Evolutionary conservation across 2,113 vertebrate genomes (phyloP), one percentile per base, ranked within the genome.

Genomic region (Lophura nycthemera): DNA sequence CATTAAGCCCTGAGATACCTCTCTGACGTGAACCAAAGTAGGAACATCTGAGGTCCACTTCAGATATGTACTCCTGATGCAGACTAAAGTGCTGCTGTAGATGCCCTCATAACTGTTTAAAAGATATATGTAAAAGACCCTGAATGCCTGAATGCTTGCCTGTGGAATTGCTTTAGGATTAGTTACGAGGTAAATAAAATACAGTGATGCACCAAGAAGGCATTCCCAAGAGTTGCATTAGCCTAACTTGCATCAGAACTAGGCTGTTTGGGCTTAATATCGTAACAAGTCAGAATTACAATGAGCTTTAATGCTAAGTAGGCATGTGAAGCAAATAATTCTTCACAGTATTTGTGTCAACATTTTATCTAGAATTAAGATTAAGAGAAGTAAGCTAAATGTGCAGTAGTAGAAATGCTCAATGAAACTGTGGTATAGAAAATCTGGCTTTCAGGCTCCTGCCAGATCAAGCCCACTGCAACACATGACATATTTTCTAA

Each of bases 111-210:
- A 61, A 9, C 45, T 22, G 13, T 36, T 80, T 25, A 47, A 52
- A 10, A 61, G 8, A 30, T 72, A 40, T 0, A 0, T 19, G 52
- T 65, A n/a, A 48, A 70, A 83, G 32, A 10, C 57, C 40, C 30
- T 43, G 17, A 80, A 21, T 45, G 30, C 2, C n/a, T 42, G 16
- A 80, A 19, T 45, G 29, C 2, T 77, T 61, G 2, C 9, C n/a
- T 3, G 0, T 38, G 13, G 75, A 16, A 13, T 75, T 10, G 40
- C 36, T 45, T 86, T 75, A 30, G 29, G 36, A 29, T 47, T 65
- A 20, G 11, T 38, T 10, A 5, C 27, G 30, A 59, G 36, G 9
- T 61, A 59, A 61, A 42, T 57, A 59, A 61, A 38, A 13, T 52
- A 27, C 42, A 3, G 17, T 20, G 30, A 30, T 29, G 2, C 3